These are phyloP conservation scores for Athrips mouffetella DNA, from an alignment of 2,888 invertebrate genomes.

Conservation along the genomic window DNA sequence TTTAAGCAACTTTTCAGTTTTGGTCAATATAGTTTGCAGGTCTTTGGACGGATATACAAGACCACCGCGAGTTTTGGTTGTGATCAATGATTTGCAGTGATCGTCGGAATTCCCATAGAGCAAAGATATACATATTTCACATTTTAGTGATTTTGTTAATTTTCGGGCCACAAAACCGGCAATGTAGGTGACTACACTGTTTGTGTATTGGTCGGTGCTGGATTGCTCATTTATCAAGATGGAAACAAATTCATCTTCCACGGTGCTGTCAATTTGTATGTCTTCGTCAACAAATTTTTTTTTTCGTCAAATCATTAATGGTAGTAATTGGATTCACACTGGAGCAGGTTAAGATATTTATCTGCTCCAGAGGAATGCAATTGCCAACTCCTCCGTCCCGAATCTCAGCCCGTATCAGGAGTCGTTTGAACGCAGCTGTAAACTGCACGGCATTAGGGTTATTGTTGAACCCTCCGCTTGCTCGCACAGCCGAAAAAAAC, in stretches of 20 bases:
- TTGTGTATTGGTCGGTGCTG: background rate
- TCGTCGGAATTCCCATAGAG: too few species aligned
- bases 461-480: background rate
- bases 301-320: background rate
- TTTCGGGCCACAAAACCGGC: background rate
- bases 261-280: background rate
- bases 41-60: background rate
- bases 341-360: conserved; percentile 22
- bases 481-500: background rate
- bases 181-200: background rate
- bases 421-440: too few species aligned
- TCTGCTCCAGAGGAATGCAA: conserved; percentile 21
- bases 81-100: too few species aligned
- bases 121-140: background rate
- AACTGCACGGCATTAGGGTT: background rate
- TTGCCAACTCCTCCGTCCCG: conserved; percentile 19
- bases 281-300: background rate
- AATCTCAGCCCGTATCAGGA: too few species aligned
- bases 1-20: background rate
- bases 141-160: background rate
- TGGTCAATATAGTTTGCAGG: background rate
- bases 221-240: background rate
- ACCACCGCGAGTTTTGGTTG: background rate
- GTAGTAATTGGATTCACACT: conserved; percentile 17
- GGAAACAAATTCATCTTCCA: background rate